Evolutionary conservation across 2,888 invertebrate genomes (phyloP), one percentile per base, ranked within the genome.

Genomic region (Lycaena phlaeas): DNA sequence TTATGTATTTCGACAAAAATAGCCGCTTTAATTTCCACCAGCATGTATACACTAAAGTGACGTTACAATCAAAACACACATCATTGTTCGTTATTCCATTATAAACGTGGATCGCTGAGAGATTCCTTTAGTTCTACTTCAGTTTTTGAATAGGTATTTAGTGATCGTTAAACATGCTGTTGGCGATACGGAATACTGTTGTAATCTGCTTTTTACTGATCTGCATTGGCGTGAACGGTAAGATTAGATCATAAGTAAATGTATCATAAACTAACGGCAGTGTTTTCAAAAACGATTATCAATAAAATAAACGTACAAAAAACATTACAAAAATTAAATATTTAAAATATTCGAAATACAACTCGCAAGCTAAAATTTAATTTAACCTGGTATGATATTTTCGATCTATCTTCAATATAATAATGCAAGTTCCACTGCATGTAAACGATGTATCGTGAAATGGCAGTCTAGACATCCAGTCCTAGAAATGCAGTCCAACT

Each of bases 181-280:
- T 52, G 57, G 52, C 2, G n/a, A 7, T 12, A 12, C 22, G 3
- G 34, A 54, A 53, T 45, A 55, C 54, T 4, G 9, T 71, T 4
- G 9, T 71, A 43, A 49, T 77, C n/a, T 74, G 60, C 52, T 50
- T 63, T 38, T 62, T 79, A 26, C 58, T 78, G 1, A 48, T 76
- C 42, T 59, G 72, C 37, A 62, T 64, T 27, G 51, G 61, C 5
- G 72, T 71, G 2, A 49, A 64, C 28, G 77, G 78, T 79, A 48
- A 69, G 59, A 44, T 17, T 26, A 27, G 17, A 28, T 6, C 11
- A 3, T 18, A 18, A n/a, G n/a, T n/a, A n/a, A n/a, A n/a, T n/a
- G n/a, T n/a, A n/a, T n/a, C n/a, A n/a, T n/a, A n/a, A n/a, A n/a
- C n/a, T n/a, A n/a, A n/a, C n/a, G n/a, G n/a, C n/a, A n/a, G n/a